Evolutionary conservation across 1,140 invertebrate species (phyloP).

Genomic region (Sarcophaga bullata): DNA sequence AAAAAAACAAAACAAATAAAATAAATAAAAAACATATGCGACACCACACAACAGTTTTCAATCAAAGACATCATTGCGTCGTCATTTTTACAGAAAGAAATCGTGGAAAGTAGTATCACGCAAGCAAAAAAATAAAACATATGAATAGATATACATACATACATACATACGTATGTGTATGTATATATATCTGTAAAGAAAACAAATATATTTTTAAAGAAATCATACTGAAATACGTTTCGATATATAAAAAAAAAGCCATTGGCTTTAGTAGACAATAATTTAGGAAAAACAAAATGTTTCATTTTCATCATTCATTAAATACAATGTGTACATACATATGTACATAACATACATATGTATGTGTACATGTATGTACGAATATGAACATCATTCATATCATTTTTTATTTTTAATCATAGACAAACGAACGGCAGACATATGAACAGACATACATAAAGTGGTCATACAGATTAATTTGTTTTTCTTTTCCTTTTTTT

Average conservation of each 20-base stretch:
- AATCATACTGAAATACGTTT: too few relatives aligned
- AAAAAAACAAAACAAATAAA: background rate
- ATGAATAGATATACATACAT: too few relatives aligned
- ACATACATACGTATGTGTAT: too few relatives aligned
- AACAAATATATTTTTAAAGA: too few relatives aligned
- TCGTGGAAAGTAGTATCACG: background rate
- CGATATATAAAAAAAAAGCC: background rate
- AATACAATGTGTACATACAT: background rate
- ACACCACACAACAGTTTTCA: constrained; percentile 10
- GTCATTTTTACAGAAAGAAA: background rate
- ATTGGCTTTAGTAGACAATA: constrained; percentile 11
- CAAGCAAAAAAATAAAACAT: background rate
- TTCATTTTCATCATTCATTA: too few relatives aligned
- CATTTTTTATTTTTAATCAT: background rate
- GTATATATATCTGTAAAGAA: too few relatives aligned
- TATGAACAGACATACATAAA: background rate
- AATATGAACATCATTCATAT: background rate
- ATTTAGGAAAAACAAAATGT: background rate
- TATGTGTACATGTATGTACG: background rate
- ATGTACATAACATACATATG: background rate
- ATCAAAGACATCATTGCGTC: constrained; percentile 15
- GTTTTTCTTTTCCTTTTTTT: background rate
- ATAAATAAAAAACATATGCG: background rate
- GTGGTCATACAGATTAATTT: background rate
- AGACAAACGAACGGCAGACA: background rate